phyloP scores from a whole-genome alignment of 2,797 vertebrate genomes.

The Rhinophrynus dorsalis region DNA sequence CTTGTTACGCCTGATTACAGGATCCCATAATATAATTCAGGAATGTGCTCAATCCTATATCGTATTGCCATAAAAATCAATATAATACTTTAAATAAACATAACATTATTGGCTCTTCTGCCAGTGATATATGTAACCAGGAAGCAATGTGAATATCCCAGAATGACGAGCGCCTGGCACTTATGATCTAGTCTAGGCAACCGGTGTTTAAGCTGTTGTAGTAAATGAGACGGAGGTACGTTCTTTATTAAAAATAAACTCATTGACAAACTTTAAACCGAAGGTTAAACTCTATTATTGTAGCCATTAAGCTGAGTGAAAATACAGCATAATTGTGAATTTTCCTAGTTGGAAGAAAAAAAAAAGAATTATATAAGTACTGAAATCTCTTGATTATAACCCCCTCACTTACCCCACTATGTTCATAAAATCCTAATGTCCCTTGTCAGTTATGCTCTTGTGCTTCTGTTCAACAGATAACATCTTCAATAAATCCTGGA shows the following conservation, averaged over 20 bases:
- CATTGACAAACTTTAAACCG: too few relatives aligned
- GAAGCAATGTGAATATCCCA: neutral
- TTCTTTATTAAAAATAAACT: neutral
- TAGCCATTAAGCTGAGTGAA: neutral
- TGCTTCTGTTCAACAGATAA: too few relatives aligned
- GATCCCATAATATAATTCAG: neutral
- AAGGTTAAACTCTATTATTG: too few relatives aligned
- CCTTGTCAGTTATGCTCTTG: too few relatives aligned
- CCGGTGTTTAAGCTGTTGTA: neutral
- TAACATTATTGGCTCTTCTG: neutral
- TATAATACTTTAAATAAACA: constrained; percentile 8
- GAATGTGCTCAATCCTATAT: neutral
- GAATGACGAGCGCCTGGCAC: neutral
- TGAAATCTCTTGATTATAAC: too few relatives aligned
- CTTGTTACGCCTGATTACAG: neutral
- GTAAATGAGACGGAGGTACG: neutral
- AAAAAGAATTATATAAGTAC: too few relatives aligned
- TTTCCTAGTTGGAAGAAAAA: too few relatives aligned
- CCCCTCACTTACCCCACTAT: too few relatives aligned
- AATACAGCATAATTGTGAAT: neutral
- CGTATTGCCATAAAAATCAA: neutral
- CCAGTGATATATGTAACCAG: neutral
- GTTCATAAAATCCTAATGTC: too few relatives aligned
- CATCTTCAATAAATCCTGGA: too few relatives aligned
- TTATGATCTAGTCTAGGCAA: neutral